phyloP scores from a whole-genome alignment of 53 echinoderm and acorn worm genomes.

The Hippasteria phrygiana region DNA sequence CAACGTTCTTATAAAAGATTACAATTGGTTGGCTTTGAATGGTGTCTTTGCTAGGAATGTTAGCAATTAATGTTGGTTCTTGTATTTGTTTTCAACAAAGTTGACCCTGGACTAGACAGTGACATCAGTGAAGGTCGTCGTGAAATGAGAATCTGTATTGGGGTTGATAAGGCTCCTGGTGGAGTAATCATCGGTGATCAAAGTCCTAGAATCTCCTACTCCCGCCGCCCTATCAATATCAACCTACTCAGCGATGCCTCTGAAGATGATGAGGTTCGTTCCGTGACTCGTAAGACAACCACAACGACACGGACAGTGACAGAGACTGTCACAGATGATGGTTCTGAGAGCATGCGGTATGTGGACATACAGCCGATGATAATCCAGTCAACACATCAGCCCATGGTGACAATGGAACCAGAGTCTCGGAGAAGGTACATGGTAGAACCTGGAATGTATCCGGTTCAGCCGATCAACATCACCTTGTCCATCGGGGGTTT shows the following conservation, averaged over 20 bases:
- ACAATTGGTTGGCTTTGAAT: not conserved
- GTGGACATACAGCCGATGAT: constrained; percentile 61
- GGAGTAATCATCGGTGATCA: constrained; percentile 38
- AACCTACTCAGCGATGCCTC: constrained; percentile 66
- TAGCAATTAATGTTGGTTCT: too few relatives aligned
- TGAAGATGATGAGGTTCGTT: constrained; percentile 60
- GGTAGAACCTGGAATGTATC: constrained; percentile 52
- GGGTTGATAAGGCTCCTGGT: constrained; percentile 62
- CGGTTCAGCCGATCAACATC: constrained; percentile 89
- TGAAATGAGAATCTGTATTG: constrained; percentile 73
- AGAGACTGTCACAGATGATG: constrained; percentile 84
- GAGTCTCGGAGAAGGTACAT: constrained; percentile 67
- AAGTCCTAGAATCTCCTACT: constrained; percentile 43
- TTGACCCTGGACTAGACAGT: constrained; percentile 69
- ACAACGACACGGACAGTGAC: constrained; percentile 89
- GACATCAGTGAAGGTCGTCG: constrained; percentile 73
- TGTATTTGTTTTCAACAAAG: constrained; percentile 9
- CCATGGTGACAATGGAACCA: constrained; percentile 61
- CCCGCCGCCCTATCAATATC: constrained; percentile 61
- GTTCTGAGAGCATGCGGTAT: constrained; percentile 41
- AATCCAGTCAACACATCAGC: constrained; percentile 51
- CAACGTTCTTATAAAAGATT: not conserved
- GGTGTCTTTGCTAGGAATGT: not conserved
- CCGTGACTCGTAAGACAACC: constrained; percentile 81
- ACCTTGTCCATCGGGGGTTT: constrained; percentile 88